Evolutionary conservation across 2,113 vertebrate species (phyloP).

Genomic region (Bufo gargarizans): DNA sequence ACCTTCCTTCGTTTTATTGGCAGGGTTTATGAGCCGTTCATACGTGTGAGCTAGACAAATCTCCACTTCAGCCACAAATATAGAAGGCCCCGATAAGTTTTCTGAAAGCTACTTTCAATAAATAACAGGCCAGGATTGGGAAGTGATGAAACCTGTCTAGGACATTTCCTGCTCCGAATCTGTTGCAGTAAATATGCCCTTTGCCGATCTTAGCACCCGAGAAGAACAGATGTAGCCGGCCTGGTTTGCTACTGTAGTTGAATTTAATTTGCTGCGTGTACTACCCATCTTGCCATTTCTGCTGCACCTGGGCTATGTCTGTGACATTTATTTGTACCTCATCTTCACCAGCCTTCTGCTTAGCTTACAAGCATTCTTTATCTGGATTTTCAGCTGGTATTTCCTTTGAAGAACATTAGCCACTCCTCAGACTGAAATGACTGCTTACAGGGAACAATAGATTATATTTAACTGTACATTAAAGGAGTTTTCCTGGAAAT

Average conservation of each 20-base stretch:
- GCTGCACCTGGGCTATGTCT: too few relatives aligned
- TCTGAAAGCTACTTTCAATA: conserved; percentile 7
- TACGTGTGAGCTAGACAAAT: conserved; percentile 20
- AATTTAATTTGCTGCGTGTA: not conserved
- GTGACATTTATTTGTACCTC: too few relatives aligned
- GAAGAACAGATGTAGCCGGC: not conserved
- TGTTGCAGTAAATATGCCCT: not conserved
- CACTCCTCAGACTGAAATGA: too few relatives aligned
- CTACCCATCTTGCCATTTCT: too few relatives aligned
- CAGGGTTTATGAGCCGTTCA: conserved; percentile 31
- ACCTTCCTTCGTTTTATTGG: not conserved
- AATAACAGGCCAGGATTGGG: conserved; percentile 17
- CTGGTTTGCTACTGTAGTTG: not conserved
- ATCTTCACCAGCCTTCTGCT: too few relatives aligned
- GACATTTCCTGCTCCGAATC: not conserved
- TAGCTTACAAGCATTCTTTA: too few relatives aligned
- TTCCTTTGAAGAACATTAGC: too few relatives aligned
- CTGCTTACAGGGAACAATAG: too few relatives aligned
- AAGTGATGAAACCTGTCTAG: conserved; percentile 6
- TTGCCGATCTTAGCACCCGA: not conserved
- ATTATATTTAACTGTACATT: too few relatives aligned
- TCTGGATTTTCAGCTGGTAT: too few relatives aligned
- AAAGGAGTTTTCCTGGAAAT: too few relatives aligned
- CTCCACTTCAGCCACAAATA: conserved; percentile 9
- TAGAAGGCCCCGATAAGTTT: not conserved